A percentile compares a stretch with the other conserved stretches of the same genome.
phyloP scores from a whole-genome alignment of 1,140 invertebrate genomes.

The Drosophila lowei region DNA sequence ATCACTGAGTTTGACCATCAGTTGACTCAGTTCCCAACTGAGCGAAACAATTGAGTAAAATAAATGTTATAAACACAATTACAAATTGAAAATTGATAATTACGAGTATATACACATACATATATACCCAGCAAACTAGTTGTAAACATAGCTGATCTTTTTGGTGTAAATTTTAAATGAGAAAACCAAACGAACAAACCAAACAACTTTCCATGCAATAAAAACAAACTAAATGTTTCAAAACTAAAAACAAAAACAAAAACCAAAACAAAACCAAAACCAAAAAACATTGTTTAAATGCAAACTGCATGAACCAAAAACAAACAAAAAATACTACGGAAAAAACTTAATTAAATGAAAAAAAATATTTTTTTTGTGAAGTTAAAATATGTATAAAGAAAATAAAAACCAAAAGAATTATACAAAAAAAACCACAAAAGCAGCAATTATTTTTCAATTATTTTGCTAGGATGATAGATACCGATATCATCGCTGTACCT shows the following conservation, averaged over 20 bases:
- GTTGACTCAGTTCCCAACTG: too few relatives aligned
- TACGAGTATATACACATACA: conserved; percentile 43
- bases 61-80: conserved; percentile 30
- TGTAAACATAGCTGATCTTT: conserved; percentile 69
- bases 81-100: conserved; percentile 32
- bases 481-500: not conserved
- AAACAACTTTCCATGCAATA: conserved; percentile 49
- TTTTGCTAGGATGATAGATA: too few relatives aligned
- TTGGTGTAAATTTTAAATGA: conserved; percentile 74
- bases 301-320: conserved; percentile 57
- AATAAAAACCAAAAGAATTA: conserved; percentile 40
- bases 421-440: conserved; percentile 26
- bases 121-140: conserved; percentile 56
- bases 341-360: conserved; percentile 52
- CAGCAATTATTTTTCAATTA: conserved; percentile 4
- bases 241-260: conserved; percentile 41
- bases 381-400: conserved; percentile 71
- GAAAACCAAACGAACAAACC: conserved; percentile 31
- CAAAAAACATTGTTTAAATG: conserved; percentile 46
- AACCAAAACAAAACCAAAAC: conserved; percentile 2
- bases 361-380: conserved; percentile 72
- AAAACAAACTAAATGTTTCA: conserved; percentile 50
- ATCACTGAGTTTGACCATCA: conserved; percentile 24
- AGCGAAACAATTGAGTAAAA: conserved; percentile 4
- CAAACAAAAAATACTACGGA: conserved; percentile 30